A percentile compares a stretch with the other conserved stretches of the same genome.
phyloP scores from a whole-genome alignment of 1,140 invertebrate genomes.

The Holcopasites calliopsidis region DNA sequence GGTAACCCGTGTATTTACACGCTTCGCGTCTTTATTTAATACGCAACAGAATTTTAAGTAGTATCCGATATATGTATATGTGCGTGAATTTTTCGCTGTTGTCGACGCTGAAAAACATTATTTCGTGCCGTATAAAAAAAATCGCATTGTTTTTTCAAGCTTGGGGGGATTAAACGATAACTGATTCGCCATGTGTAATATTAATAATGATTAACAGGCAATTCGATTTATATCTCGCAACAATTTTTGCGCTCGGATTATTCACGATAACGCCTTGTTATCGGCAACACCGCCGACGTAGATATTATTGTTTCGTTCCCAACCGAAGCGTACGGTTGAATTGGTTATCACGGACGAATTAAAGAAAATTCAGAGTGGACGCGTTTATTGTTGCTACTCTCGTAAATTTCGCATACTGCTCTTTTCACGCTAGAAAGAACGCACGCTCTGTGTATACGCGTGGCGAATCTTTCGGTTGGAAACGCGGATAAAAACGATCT shows the following conservation, averaged over 20 bases:
- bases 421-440: not conserved
- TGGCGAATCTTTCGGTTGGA: not conserved
- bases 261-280: conserved; percentile 24
- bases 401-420: not conserved
- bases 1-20: not conserved
- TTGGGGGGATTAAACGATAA: not conserved
- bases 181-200: not conserved
- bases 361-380: conserved; percentile 8
- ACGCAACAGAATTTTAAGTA: conserved; percentile 28
- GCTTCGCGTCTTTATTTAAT: conserved; percentile 22
- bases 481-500: conserved; percentile 50
- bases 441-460: not conserved
- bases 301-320: not conserved
- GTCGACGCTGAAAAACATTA: conserved; percentile 14
- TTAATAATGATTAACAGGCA: conserved; percentile 22
- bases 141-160: conserved; percentile 6
- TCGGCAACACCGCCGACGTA: not conserved
- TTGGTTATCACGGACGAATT: conserved; percentile 17
- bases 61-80: not conserved
- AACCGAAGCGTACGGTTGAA: not conserved
- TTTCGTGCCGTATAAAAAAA: not conserved
- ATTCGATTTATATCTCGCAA: conserved; percentile 3
- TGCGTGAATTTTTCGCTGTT: conserved; percentile 1
- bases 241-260: conserved; percentile 9
- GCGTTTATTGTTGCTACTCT: not conserved